Conservation (phyloP, 1,140 invertebrate genomes). For the Steinernema khuongi region DNA sequence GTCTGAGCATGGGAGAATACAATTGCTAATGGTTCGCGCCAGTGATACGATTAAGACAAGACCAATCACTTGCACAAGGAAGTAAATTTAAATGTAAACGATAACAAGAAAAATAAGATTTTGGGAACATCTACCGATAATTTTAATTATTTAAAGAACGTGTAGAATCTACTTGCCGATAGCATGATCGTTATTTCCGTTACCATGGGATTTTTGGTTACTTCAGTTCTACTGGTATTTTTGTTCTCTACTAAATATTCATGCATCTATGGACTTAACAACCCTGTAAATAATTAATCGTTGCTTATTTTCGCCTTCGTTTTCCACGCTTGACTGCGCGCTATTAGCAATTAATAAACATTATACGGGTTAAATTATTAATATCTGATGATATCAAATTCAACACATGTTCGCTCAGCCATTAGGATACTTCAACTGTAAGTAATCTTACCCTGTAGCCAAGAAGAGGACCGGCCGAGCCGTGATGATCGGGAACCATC, state of each 20-base stretch:
- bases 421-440: no score
- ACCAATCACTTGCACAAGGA: background rate
- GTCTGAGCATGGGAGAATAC: no score
- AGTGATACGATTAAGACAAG: no score
- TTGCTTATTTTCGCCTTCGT: background rate
- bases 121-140: constrained; percentile 9
- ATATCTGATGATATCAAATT: no score
- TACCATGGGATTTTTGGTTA: background rate
- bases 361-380: background rate
- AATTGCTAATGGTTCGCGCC: no score
- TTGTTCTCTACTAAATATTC: no score
- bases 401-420: no score
- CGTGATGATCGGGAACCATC: constrained; percentile 39
- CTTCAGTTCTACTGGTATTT: background rate
- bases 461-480: constrained; percentile 40
- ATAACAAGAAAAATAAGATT: constrained; percentile 19
- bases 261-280: no score
- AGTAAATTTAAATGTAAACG: background rate
- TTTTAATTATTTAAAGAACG: constrained; percentile 14
- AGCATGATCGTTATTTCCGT: background rate
- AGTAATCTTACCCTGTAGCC: constrained; percentile 50
- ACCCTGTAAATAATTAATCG: no score
- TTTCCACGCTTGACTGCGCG: no score
- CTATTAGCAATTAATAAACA: no score
- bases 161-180: background rate